Conservation (phyloP, 2,888 invertebrate genomes). For the Phaedon cochleariae region DNA sequence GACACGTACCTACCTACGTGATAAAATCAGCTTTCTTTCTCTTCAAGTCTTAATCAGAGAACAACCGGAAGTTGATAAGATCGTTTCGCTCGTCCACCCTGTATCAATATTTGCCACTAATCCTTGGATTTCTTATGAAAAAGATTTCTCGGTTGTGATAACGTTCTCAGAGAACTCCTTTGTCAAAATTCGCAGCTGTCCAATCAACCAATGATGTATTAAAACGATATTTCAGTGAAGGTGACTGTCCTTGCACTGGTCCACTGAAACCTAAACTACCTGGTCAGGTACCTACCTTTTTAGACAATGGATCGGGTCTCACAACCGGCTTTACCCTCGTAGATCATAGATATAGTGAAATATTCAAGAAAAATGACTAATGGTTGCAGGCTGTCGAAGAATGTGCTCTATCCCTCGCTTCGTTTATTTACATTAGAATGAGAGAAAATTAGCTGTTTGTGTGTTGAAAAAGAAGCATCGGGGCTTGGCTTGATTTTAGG, state of each 20-base stretch:
- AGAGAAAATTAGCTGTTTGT: neutral
- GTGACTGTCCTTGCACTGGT: neutral
- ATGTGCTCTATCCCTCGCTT: neutral
- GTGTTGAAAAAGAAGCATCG: neutral
- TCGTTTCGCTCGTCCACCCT: neutral
- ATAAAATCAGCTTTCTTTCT: too few species aligned
- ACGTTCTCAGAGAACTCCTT: conserved; percentile 1
- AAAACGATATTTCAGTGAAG: neutral
- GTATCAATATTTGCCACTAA: conserved; percentile 17
- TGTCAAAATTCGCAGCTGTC: conserved; percentile 23
- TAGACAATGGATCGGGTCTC: conserved; percentile 15
- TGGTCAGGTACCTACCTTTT: conserved; percentile 43
- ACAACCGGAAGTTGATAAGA: too few species aligned
- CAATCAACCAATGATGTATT: conserved; percentile 1
- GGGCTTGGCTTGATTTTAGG: neutral
- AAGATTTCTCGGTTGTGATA: conserved; percentile 16
- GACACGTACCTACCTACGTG: too few species aligned
- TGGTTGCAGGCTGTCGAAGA: neutral
- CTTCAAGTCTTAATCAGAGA: too few species aligned
- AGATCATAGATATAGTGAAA: neutral
- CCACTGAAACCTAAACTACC: conserved; percentile 29
- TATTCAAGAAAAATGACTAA: conserved; percentile 14
- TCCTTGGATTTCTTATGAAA: conserved; percentile 12
- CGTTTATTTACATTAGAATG: conserved; percentile 8
- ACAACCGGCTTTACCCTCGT: conserved; percentile 13